Evolutionary conservation across 35 echinoderm and acorn worm genomes (phyloP).

Genomic region (Anneissia japonica): DNA sequence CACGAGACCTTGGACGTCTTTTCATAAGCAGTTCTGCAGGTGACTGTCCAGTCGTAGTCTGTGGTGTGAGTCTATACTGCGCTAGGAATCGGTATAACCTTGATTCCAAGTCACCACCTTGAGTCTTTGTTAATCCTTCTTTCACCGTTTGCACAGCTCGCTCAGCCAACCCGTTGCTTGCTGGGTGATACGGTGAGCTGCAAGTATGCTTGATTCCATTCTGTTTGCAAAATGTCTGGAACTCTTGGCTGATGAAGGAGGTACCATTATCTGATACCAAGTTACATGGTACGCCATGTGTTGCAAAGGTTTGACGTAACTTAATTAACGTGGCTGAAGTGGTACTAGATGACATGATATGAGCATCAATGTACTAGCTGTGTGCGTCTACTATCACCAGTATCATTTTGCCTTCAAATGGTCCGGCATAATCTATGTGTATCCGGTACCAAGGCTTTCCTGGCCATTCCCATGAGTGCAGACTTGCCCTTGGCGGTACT

Average conservation of each 20-base stretch:
- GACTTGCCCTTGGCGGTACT: not conserved
- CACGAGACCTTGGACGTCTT: conserved; percentile 12
- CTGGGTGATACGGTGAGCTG: conserved; percentile 28
- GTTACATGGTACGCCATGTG: conserved; percentile 12
- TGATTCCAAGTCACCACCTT: not conserved
- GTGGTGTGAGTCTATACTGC: conserved; percentile 49
- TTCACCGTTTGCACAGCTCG: conserved; percentile 15
- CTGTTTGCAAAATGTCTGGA: conserved; percentile 7
- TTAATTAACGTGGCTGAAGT: not conserved
- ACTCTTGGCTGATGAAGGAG: conserved; percentile 17
- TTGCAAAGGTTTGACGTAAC: conserved; percentile 24
- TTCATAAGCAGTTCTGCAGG: conserved; percentile 53
- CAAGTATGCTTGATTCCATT: conserved; percentile 18
- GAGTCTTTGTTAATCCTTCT: conserved; percentile 1
- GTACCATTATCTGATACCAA: conserved; percentile 34
- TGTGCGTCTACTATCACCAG: conserved; percentile 8
- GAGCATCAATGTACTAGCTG: not conserved
- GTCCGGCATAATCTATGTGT: conserved; percentile 19
- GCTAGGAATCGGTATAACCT: conserved; percentile 26
- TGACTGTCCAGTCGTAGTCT: conserved; percentile 42
- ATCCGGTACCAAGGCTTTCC: not conserved
- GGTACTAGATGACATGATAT: not conserved
- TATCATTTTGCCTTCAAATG: conserved; percentile 17
- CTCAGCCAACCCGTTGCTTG: conserved; percentile 15
- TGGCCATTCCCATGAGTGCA: conserved; percentile 22